Evolutionary conservation across 37 sponge, comb jelly and placozoan genomes (phyloP).

Genomic region (Theonella swinhoei): DNA sequence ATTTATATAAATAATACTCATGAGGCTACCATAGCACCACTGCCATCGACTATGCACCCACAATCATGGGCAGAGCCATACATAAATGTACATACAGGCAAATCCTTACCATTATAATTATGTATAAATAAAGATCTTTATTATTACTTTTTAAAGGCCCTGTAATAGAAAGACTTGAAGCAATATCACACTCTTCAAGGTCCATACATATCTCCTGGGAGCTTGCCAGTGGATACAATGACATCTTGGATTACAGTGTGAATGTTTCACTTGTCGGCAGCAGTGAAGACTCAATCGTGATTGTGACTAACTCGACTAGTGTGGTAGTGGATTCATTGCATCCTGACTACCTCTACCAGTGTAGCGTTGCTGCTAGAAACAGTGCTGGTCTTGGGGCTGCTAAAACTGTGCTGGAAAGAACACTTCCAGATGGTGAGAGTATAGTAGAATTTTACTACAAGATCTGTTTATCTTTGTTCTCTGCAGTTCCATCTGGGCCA

Average conservation of each 20-base stretch:
- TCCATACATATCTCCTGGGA: neutral
- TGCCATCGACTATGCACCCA: neutral
- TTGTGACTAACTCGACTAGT: neutral
- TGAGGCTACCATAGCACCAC: neutral
- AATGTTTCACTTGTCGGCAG: neutral
- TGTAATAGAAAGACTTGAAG: too few species aligned
- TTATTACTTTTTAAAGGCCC: too few species aligned
- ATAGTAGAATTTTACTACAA: too few species aligned
- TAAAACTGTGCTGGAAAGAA: neutral
- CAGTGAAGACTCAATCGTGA: neutral
- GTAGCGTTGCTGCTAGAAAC: conserved; percentile 8
- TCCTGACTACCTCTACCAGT: conserved; percentile 20
- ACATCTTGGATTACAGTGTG: neutral
- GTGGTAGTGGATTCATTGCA: neutral
- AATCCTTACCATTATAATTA: too few species aligned
- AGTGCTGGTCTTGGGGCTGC: neutral
- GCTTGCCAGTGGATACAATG: too few species aligned
- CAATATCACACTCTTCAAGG: neutral
- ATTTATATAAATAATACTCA: too few species aligned
- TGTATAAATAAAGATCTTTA: too few species aligned
- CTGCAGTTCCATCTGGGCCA: neutral
- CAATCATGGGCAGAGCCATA: too few species aligned
- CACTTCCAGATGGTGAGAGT: neutral
- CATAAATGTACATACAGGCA: too few species aligned
- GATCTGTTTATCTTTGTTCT: too few species aligned